Conservation (phyloP, 2,888 invertebrate genomes). For the Leptopterna dolabrata region DNA sequence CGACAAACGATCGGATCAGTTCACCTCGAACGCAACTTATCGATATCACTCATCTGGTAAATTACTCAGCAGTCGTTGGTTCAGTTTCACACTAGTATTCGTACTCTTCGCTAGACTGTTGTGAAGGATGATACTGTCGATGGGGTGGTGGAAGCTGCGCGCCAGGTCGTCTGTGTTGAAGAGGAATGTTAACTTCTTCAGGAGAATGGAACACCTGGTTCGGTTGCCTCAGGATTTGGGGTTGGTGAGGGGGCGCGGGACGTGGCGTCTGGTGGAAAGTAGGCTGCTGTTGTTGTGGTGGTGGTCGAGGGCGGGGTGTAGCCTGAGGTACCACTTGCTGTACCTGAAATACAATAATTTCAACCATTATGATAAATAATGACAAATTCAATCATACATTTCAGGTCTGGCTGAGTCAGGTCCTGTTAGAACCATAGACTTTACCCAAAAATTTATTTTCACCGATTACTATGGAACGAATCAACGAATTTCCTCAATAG, state of each 20-base stretch:
- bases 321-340: conserved; percentile 65
- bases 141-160: conserved; percentile 20
- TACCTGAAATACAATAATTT: conserved; percentile 53
- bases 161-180: conserved; percentile 80
- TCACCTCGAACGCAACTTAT: not conserved
- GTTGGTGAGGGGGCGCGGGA: conserved; percentile 64
- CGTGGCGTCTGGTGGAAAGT: conserved; percentile 65
- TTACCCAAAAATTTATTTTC: too few species aligned
- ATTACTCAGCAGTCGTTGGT: not conserved
- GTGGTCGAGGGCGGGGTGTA: conserved; percentile 55
- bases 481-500: too few species aligned
- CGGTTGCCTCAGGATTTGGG: conserved; percentile 62
- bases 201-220: conserved; percentile 84
- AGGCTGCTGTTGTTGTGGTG: conserved; percentile 62
- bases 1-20: not conserved
- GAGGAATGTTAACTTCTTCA: conserved; percentile 87
- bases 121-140: conserved; percentile 39
- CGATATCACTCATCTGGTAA: not conserved
- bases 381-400: too few species aligned
- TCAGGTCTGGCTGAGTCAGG: too few species aligned
- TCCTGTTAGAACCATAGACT: too few species aligned
- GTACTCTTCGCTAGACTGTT: conserved; percentile 53
- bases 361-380: too few species aligned
- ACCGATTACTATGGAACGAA: too few species aligned
- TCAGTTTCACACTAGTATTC: conserved; percentile 39